Evolutionary conservation across 2,113 vertebrate genomes (phyloP), one percentile per base, ranked within the genome.

Genomic region (Eonycteris spelaea): DNA sequence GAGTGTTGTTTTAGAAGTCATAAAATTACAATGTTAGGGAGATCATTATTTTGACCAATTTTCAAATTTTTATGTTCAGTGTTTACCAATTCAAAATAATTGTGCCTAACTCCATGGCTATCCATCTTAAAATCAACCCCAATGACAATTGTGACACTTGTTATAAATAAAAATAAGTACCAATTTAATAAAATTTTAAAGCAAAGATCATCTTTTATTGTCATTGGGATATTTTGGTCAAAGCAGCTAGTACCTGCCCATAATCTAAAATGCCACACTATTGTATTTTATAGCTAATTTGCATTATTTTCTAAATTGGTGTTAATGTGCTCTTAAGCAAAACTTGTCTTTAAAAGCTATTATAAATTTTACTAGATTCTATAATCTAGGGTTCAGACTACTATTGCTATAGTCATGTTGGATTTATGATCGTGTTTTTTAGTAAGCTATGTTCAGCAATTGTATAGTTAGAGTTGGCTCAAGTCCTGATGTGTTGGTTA

Each of bases 291-390:
- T 63, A 91, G 86, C 92, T 95, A 86, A 79, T 67, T 88, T 93
- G 63, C 48, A 78, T 75, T 90, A 59, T 90, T 90, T 84, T 95
- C 65, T 96, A 94, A 94, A 91, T 61, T 82, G 82, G 24, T 86
- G 38, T 86, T 94, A 95, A 89, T 79, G 94, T 89, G 38, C 7
- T 91, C 93, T 97, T 90, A 93, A 94, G 86, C 61, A 67, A 96
- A 93, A 74, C 13, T 48, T 88, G 28, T 87, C 78, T 45, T 63
- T 91, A 94, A 16, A 93, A 75, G 15, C 35, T 88, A 86, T 55
- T 53, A 84, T 75, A 89, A 80, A 74, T 70, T 43, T 82, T 82
- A 83, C 45, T 68, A 80, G 75, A 87, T 35, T 94, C 35, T 94
- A 96, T 33, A 84, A 68, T 88, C 75, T 80, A 89, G 74, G 57